These are phyloP conservation scores for Coenonympha glycerion DNA, from an alignment of 2,888 invertebrate genomes.

Conservation along the genomic window DNA sequence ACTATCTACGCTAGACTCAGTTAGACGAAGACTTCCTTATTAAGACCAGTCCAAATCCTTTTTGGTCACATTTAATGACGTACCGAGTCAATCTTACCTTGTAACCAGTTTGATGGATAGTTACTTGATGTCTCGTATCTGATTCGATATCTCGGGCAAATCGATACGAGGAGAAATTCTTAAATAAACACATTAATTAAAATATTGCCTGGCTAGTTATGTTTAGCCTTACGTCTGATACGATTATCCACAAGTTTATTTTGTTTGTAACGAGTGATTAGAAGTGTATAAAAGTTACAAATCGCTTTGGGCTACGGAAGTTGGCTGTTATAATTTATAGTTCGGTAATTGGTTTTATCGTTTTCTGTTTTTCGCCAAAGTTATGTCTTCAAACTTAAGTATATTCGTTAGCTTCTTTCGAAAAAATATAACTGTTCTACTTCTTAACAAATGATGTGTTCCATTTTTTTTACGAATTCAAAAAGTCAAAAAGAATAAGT, in stretches of 20 bases:
- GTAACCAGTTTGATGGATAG: constrained; percentile 60
- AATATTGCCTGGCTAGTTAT: constrained; percentile 1
- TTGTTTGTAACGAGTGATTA: too few relatives aligned
- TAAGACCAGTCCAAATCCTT: constrained; percentile 62
- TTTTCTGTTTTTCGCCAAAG: too few relatives aligned
- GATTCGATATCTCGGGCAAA: constrained; percentile 48
- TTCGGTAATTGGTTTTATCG: too few relatives aligned
- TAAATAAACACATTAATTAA: constrained; percentile 21
- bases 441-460: too few relatives aligned
- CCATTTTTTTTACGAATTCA: too few relatives aligned
- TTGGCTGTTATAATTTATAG: too few relatives aligned
- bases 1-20: constrained; percentile 47
- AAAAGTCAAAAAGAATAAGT: too few relatives aligned
- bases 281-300: too few relatives aligned
- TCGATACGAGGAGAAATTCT: constrained; percentile 39
- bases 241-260: neutral
- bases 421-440: too few relatives aligned
- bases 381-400: too few relatives aligned
- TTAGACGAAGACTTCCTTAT: constrained; percentile 57
- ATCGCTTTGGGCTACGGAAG: too few relatives aligned
- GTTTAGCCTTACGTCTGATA: neutral
- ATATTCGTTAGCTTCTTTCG: too few relatives aligned
- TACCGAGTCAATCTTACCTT: constrained; percentile 46
- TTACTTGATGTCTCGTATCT: constrained; percentile 47
- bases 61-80: constrained; percentile 70